phyloP scores from a whole-genome alignment of 2,888 invertebrate genomes.

The Cephus nigrinus region DNA sequence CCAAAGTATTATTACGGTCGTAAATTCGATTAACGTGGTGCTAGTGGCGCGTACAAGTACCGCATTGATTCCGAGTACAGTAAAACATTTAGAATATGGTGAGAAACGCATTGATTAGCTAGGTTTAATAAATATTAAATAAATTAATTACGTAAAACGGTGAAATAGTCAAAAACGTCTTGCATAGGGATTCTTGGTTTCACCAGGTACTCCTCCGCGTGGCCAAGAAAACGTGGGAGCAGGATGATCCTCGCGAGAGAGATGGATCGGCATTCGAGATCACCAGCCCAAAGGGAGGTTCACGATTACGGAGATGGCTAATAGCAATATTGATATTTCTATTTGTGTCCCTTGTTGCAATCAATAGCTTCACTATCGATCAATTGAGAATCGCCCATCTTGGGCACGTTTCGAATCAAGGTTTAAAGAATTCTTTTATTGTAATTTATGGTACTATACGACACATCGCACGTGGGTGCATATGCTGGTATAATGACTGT shows the following conservation, averaged over 20 bases:
- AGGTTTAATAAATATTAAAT: no score
- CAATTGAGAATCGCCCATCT: conserved; percentile 40
- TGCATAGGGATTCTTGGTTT: neutral
- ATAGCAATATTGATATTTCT: conserved; percentile 49
- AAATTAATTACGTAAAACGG: no score
- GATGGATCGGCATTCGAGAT: conserved; percentile 21
- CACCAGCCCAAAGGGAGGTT: conserved; percentile 34
- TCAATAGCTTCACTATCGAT: conserved; percentile 52
- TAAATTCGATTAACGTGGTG: no score
- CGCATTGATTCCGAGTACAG: no score
- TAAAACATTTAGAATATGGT: no score
- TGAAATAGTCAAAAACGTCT: no score
- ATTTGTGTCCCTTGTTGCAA: conserved; percentile 47
- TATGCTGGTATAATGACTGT: no score
- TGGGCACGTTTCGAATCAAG: conserved; percentile 13
- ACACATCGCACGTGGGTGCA: no score
- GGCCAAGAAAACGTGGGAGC: conserved; percentile 29
- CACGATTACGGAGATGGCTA: conserved; percentile 51
- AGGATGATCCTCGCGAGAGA: conserved; percentile 20
- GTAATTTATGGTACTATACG: no score
- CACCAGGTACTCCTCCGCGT: conserved; percentile 40
- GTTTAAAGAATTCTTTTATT: neutral
- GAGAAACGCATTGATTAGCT: no score
- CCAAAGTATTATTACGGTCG: no score
- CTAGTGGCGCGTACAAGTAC: no score